phyloP scores from a whole-genome alignment of 92 coral and sea anemone genomes.

The Umimayanthus chanpuru region DNA sequence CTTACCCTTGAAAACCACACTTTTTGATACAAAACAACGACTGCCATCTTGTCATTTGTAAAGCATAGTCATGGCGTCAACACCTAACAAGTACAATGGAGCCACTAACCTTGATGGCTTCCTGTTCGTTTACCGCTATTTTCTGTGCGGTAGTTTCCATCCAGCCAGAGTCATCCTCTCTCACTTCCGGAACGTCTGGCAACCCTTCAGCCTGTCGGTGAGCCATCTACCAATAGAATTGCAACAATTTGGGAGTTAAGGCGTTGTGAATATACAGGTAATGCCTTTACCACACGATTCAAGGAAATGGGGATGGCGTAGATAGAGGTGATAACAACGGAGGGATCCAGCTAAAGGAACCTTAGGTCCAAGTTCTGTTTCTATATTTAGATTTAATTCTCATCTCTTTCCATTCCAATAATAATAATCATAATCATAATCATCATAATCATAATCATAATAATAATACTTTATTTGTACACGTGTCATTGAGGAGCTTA shows the following conservation, averaged over 20 bases:
- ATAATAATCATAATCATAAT: too few relatives aligned
- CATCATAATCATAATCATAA: too few relatives aligned
- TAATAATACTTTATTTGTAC: too few relatives aligned
- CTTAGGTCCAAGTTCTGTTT: neutral
- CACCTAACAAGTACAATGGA: neutral
- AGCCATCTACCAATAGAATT: constrained; percentile 50
- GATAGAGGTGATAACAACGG: neutral
- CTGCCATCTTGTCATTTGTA: neutral
- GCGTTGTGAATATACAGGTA: neutral
- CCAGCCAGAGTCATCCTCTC: constrained; percentile 73
- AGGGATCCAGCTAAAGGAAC: neutral
- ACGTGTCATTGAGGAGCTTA: too few relatives aligned
- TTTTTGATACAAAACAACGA: too few relatives aligned
- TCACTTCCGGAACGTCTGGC: constrained; percentile 22
- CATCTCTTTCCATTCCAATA: neutral
- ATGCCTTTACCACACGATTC: neutral
- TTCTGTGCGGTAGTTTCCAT: constrained; percentile 35
- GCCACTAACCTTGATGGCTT: constrained; percentile 42
- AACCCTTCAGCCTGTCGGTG: constrained; percentile 67
- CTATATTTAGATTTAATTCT: too few relatives aligned
- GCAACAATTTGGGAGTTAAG: neutral
- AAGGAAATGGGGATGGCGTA: too few relatives aligned
- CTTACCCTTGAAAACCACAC: too few relatives aligned
- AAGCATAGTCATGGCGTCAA: neutral
- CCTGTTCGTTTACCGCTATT: constrained; percentile 16